phyloP scores from a whole-genome alignment of 2,797 vertebrate species.

The Hippopotamyrus pictus region DNA sequence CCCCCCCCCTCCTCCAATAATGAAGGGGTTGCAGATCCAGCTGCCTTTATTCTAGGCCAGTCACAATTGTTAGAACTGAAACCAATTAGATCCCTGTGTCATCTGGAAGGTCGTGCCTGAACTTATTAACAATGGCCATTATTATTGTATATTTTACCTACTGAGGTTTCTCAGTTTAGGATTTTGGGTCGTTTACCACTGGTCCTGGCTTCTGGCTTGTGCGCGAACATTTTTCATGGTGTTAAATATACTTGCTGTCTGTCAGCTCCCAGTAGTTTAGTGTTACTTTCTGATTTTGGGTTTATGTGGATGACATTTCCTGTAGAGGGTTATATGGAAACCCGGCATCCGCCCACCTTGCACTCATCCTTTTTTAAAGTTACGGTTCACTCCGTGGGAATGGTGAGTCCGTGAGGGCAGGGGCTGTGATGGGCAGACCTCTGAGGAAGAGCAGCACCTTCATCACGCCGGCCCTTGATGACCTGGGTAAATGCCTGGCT shows the following conservation, averaged over 20 bases:
- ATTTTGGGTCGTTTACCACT: background rate
- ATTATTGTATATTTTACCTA: background rate
- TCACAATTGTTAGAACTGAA: background rate
- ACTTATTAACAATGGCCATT: background rate
- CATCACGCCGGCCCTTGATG: background rate
- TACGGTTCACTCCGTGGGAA: background rate
- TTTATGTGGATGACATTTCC: background rate
- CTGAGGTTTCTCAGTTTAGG: background rate
- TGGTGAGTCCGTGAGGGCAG: background rate
- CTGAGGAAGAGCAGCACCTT: background rate
- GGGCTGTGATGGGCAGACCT: background rate
- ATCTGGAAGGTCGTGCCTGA: background rate
- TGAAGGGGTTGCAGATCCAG: background rate
- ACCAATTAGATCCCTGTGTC: background rate
- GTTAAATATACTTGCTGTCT: background rate
- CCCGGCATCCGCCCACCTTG: background rate
- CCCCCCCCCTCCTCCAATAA: background rate
- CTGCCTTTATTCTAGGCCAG: background rate
- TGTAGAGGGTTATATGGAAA: background rate
- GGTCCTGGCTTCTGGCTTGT: background rate
- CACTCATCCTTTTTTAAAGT: background rate
- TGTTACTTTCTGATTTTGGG: background rate
- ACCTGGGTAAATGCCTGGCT: background rate
- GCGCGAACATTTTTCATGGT: background rate
- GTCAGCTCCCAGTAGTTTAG: background rate